Percentiles rank a stretch among this genome's conserved stretches.
phyloP scores from a whole-genome alignment of 2,797 vertebrate species.

The Bradypus variegatus region DNA sequence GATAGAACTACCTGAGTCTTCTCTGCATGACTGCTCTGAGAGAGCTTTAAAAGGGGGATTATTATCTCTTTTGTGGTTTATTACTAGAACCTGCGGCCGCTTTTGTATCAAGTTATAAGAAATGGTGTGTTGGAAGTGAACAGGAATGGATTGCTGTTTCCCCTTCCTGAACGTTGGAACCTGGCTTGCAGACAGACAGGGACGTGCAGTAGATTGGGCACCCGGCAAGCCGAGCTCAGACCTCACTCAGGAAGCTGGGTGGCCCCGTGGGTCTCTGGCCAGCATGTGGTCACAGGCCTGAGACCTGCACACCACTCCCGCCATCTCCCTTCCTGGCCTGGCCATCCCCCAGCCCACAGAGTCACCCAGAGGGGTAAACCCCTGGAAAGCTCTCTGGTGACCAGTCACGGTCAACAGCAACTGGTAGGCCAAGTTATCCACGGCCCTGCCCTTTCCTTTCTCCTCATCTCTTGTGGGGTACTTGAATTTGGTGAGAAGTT shows the following conservation, averaged over 20 bases:
- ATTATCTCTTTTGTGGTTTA: neutral
- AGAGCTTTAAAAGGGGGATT: conserved; percentile 46
- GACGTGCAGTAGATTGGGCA: rapidly evolving
- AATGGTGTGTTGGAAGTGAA: neutral
- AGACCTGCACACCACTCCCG: neutral
- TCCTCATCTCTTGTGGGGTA: neutral
- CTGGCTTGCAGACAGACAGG: neutral
- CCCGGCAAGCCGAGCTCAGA: neutral
- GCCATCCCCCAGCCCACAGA: neutral
- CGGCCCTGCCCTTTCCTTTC: neutral
- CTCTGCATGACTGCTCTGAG: neutral
- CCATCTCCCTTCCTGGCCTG: neutral
- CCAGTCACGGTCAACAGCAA: neutral
- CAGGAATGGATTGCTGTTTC: neutral
- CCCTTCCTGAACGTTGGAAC: neutral
- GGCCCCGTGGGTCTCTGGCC: neutral
- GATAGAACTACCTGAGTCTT: neutral
- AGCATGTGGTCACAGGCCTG: rapidly evolving
- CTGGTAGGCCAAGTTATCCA: neutral
- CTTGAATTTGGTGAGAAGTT: neutral
- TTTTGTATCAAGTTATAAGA: neutral
- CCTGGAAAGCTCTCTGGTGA: neutral
- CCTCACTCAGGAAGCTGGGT: neutral
- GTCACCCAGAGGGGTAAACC: neutral
- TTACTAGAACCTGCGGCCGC: neutral